phyloP scores from a whole-genome alignment of 2,888 invertebrate species.

The Drosophila percnosoma region DNA sequence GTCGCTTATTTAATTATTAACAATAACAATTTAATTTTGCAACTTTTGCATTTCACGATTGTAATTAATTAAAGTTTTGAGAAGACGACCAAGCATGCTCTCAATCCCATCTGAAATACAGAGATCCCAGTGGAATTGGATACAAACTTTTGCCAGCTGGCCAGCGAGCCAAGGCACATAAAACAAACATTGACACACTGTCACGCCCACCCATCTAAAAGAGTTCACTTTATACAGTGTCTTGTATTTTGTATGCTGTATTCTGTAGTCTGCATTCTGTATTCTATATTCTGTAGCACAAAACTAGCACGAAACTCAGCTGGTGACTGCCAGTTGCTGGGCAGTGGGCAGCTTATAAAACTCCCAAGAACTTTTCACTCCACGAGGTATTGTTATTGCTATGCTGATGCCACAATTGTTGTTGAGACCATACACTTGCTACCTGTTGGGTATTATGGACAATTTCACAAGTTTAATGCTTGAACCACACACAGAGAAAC shows the following conservation, averaged over 20 bases:
- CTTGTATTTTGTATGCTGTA: constrained; percentile 18
- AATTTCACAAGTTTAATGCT: not conserved
- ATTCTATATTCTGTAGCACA: constrained; percentile 47
- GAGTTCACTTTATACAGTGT: constrained; percentile 52
- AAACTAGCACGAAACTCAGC: constrained; percentile 73
- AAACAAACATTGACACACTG: constrained; percentile 83
- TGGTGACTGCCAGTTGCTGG: constrained; percentile 55
- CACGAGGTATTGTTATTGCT: constrained; percentile 70
- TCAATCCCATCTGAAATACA: not conserved
- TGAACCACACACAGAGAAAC: not conserved
- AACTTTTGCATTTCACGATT: constrained; percentile 49
- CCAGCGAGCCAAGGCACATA: constrained; percentile 63
- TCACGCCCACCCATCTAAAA: constrained; percentile 63
- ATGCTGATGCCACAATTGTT: constrained; percentile 52
- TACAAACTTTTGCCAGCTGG: constrained; percentile 52
- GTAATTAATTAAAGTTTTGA: constrained; percentile 70
- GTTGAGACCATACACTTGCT: constrained; percentile 21
- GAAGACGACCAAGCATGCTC: constrained; percentile 38
- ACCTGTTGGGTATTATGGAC: not conserved
- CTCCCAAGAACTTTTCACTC: constrained; percentile 66
- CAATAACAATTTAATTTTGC: constrained; percentile 56
- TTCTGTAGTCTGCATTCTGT: constrained; percentile 16
- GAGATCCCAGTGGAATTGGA: constrained; percentile 1
- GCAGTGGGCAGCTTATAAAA: constrained; percentile 23
- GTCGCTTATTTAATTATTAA: constrained; percentile 70